Evolutionary conservation across 1,140 invertebrate genomes (phyloP), one percentile per base, ranked within the genome.

Genomic region (Aphelenchoides fujianensis): DNA sequence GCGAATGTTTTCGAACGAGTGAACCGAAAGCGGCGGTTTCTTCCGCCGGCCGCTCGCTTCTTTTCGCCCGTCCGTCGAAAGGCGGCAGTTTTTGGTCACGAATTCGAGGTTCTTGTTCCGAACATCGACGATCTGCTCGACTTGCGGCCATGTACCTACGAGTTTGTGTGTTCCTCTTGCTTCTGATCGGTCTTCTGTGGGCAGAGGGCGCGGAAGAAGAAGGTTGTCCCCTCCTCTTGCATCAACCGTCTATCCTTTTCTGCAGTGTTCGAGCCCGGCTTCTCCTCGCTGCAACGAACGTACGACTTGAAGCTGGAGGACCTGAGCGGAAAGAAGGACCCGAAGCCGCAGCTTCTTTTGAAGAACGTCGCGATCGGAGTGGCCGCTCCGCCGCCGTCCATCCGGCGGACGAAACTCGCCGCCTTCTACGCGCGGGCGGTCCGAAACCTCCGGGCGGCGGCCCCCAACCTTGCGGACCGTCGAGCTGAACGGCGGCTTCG

Each of bases 251-350:
- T 48, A n/a, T 48, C 41, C 12, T 48, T 59, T 59, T 59, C 5
- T 59, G 28, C 34, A 59, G 55, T 59, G 28, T 59, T 59, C 34
- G 55, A 59, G 34, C 55, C 55, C 7, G 55, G 55, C 7, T 19
- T 59, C 55, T 30, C 5, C 23, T 59, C 19, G 28, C 19, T 59
- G 5, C 55, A 59, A 7, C 5, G 19, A 32, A 59, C 7, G 27
- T 59, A 7, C 5, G 55, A 59, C 5, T 32, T 59, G 55, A 16
- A 19, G 7, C 55, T 59, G 12, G 55, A 59, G 7, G 55, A 59
- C 19, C 34, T 59, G 5, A 32, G 27, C 5, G 12, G 5, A 5
- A 59, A 59, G 34, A 19, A 5, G 5, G 23, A 5, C 12, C 5
- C 19, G 34, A 59, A 5, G 7, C 5, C 5, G 5, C 5, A 7